Percentiles rank a stretch among this genome's conserved stretches.
phyloP scores from a whole-genome alignment of 2,888 invertebrate species.

The Philereme vetulata region DNA sequence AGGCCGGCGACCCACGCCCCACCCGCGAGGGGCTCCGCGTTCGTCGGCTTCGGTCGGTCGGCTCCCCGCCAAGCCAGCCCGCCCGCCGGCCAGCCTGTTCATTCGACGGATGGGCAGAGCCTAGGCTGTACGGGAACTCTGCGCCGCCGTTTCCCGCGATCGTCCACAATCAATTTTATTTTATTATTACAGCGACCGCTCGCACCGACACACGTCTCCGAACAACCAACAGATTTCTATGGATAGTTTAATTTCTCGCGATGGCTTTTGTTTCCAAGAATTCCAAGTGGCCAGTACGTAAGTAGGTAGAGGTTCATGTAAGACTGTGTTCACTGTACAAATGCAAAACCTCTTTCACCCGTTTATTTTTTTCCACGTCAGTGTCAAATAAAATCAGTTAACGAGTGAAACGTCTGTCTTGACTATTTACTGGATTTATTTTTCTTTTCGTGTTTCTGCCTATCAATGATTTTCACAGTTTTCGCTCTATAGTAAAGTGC shows the following conservation, averaged over 20 bases:
- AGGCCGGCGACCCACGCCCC: constrained; percentile 59
- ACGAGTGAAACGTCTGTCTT: constrained; percentile 3
- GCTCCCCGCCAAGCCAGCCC: constrained; percentile 34
- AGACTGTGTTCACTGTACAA: neutral
- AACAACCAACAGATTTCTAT: constrained; percentile 1
- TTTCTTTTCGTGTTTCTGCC: neutral
- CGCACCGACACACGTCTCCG: constrained; percentile 26
- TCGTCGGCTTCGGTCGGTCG: constrained; percentile 1
- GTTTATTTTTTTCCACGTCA: constrained; percentile 4
- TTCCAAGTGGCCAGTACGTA: constrained; percentile 17
- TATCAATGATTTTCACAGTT: too few species aligned
- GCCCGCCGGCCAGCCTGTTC: constrained; percentile 33
- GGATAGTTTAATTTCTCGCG: constrained; percentile 19
- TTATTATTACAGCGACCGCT: constrained; percentile 18
- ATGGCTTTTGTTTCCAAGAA: constrained; percentile 21
- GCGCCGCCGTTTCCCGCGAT: constrained; percentile 4
- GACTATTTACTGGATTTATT: constrained; percentile 1
- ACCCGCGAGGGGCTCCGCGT: constrained; percentile 48
- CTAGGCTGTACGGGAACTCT: constrained; percentile 18
- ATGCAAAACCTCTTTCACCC: constrained; percentile 3
- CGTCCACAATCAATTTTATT: constrained; percentile 20
- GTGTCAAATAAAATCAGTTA: constrained; percentile 12
- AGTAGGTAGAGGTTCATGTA: constrained; percentile 17
- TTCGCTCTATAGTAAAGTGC: too few species aligned
- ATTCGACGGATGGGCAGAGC: constrained; percentile 51